Evolutionary conservation across 2,113 vertebrate genomes (phyloP).

Genomic region (Cathartes aura): DNA sequence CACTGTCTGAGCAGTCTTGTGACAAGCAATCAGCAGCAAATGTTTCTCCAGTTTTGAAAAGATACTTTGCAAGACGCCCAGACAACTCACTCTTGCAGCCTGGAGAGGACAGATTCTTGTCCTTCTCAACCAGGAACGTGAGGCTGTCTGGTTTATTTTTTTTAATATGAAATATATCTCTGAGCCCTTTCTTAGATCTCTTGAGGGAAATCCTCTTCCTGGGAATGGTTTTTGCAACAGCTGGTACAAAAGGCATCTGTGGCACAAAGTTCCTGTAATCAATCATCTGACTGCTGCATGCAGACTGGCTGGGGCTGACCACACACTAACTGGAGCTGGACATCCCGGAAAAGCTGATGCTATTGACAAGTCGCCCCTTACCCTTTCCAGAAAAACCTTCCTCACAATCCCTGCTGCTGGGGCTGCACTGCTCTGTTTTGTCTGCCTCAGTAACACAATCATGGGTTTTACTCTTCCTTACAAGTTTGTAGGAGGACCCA

Average conservation of each 20-base stretch:
- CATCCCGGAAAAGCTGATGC: slow-evolving; percentile 79
- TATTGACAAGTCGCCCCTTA: slow-evolving; percentile 73
- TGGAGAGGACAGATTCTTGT: slow-evolving; percentile 55
- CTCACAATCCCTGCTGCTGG: background rate
- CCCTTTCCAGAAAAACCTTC: background rate
- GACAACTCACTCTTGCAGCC: slow-evolving; percentile 5
- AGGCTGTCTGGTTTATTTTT: slow-evolving; percentile 79
- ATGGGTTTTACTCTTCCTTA: slow-evolving; percentile 83
- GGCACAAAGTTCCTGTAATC: slow-evolving; percentile 87
- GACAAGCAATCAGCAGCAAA: slow-evolving; percentile 59
- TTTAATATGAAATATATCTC: slow-evolving; percentile 81
- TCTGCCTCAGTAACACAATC: slow-evolving; percentile 68
- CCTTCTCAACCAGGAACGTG: slow-evolving; percentile 54
- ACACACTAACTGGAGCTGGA: slow-evolving; percentile 59
- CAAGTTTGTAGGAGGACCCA: slow-evolving; percentile 64
- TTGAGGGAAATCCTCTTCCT: slow-evolving; percentile 86
- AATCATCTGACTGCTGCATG: slow-evolving; percentile 77
- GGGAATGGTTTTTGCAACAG: slow-evolving; percentile 85
- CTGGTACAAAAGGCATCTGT: slow-evolving; percentile 88
- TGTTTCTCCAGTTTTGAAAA: slow-evolving; percentile 54
- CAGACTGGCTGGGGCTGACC: slow-evolving; percentile 54
- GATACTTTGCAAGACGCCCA: slow-evolving; percentile 33
- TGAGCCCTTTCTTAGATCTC: slow-evolving; percentile 83
- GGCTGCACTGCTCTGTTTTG: slow-evolving; percentile 11
- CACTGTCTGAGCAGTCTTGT: slow-evolving; percentile 77